Conservation (phyloP, 2,113 vertebrate species). For the Promerops cafer region DNA sequence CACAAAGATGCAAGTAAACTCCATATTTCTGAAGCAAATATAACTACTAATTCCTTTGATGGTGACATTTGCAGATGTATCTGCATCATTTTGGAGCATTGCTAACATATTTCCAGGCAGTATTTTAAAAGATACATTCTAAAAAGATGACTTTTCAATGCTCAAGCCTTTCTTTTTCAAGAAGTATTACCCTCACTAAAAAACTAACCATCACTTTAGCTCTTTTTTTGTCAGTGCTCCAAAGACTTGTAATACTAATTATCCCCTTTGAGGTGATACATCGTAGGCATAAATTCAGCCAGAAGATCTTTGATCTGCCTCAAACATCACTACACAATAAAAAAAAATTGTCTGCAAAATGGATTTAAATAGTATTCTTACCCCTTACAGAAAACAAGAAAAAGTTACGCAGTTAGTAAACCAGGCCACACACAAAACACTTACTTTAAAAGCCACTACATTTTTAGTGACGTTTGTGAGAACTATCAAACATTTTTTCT, state of each 20-base stretch:
- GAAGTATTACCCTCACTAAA: neutral
- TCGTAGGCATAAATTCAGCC: neutral
- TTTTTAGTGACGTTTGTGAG: conserved; percentile 94
- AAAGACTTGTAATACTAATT: neutral
- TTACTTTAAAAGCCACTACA: conserved; percentile 95
- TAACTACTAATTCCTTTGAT: neutral
- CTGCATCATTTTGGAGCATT: neutral
- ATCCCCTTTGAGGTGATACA: neutral
- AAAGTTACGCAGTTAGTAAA: neutral
- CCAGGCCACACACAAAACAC: neutral
- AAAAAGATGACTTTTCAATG: neutral
- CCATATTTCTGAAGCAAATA: neutral
- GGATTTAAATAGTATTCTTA: neutral
- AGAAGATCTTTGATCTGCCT: neutral
- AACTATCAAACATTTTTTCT: conserved; percentile 91
- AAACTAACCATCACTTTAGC: neutral
- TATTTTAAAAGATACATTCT: neutral
- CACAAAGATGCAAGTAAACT: neutral
- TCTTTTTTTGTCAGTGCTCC: neutral
- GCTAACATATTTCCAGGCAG: neutral
- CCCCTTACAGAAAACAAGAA: neutral
- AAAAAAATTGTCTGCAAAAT: neutral
- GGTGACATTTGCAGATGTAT: neutral
- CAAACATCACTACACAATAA: neutral
- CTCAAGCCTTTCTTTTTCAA: neutral